phyloP scores from a whole-genome alignment of 2,113 vertebrate species.

The Heterotilapia buettikoferi region DNA sequence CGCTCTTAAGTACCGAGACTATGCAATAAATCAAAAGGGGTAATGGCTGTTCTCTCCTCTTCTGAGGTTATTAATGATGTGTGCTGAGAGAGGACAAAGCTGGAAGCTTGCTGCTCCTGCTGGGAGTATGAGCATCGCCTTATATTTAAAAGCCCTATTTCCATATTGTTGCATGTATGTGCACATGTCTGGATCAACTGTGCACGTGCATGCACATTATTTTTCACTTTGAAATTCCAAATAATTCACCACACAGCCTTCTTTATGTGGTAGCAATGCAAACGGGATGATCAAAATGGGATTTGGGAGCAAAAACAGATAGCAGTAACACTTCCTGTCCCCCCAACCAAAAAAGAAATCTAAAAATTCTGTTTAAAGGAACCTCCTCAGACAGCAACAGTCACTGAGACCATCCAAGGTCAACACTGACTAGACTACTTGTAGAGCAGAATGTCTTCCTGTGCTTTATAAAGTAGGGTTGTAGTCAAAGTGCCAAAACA shows the following conservation, averaged over 20 bases:
- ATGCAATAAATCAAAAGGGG: slow-evolving; percentile 64
- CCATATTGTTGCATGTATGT: not conserved
- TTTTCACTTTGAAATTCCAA: slow-evolving; percentile 7
- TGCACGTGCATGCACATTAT: not conserved
- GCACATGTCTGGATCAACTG: not conserved
- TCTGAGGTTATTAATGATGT: slow-evolving; percentile 64
- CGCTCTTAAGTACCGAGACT: slow-evolving; percentile 22
- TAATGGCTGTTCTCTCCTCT: slow-evolving; percentile 32
- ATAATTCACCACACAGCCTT: not conserved
- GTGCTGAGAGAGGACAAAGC: slow-evolving; percentile 46
- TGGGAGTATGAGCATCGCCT: slow-evolving; percentile 4
- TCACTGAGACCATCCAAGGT: not conserved
- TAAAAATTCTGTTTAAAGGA: not conserved
- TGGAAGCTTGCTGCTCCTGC: slow-evolving; percentile 21
- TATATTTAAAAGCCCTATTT: slow-evolving; percentile 36
- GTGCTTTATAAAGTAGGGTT: not conserved
- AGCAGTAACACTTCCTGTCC: not conserved
- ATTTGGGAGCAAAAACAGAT: not conserved
- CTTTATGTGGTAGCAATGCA: slow-evolving; percentile 56
- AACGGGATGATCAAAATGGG: slow-evolving; percentile 54
- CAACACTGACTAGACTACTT: not conserved
- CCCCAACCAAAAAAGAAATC: not conserved
- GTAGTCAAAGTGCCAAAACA: not conserved
- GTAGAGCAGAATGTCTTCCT: not conserved
- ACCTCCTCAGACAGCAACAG: not conserved